Percentiles rank a stretch among this genome's conserved stretches.
These are phyloP conservation scores for Maconellicoccus hirsutus DNA, from an alignment of 1,140 invertebrate genomes.

Conservation along the genomic window DNA sequence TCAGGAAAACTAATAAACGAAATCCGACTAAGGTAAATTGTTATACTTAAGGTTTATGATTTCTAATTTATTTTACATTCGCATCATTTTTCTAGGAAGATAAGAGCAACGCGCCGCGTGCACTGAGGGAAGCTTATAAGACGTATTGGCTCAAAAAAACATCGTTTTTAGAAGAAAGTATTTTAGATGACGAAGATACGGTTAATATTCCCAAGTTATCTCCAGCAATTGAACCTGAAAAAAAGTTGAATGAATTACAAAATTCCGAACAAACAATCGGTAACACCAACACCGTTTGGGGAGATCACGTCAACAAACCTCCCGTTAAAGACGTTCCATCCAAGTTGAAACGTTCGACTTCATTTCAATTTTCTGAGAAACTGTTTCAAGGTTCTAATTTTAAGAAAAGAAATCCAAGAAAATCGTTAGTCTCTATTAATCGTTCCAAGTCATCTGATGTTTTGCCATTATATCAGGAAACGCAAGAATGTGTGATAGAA, in stretches of 20 bases:
- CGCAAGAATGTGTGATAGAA: background rate
- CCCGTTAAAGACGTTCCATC: conserved; percentile 31
- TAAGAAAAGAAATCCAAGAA: conserved; percentile 60
- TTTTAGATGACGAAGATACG: conserved; percentile 39
- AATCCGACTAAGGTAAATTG: conserved; percentile 56
- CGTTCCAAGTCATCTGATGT: conserved; percentile 19
- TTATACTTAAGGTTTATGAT: too few relatives aligned
- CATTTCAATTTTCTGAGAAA: conserved; percentile 49
- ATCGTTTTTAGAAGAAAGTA: conserved; percentile 44
- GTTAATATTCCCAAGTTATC: background rate
- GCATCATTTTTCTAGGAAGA: too few relatives aligned
- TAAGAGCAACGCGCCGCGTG: conserved; percentile 59
- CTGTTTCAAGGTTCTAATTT: conserved; percentile 54
- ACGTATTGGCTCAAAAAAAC: conserved; percentile 69
- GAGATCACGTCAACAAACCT: conserved; percentile 42
- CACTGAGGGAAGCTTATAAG: conserved; percentile 63
- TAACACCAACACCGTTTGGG: conserved; percentile 40
- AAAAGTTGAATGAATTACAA: conserved; percentile 29
- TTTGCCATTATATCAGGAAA: background rate
- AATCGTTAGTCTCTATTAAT: conserved; percentile 34
- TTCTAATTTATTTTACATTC: too few relatives aligned
- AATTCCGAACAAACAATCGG: conserved; percentile 30
- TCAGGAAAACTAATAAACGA: conserved; percentile 51
- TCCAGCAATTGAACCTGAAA: conserved; percentile 13
- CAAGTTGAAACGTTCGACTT: conserved; percentile 32